Conservation (phyloP, 2,797 vertebrate genomes). For the Tokudaia muenninki region DNA sequence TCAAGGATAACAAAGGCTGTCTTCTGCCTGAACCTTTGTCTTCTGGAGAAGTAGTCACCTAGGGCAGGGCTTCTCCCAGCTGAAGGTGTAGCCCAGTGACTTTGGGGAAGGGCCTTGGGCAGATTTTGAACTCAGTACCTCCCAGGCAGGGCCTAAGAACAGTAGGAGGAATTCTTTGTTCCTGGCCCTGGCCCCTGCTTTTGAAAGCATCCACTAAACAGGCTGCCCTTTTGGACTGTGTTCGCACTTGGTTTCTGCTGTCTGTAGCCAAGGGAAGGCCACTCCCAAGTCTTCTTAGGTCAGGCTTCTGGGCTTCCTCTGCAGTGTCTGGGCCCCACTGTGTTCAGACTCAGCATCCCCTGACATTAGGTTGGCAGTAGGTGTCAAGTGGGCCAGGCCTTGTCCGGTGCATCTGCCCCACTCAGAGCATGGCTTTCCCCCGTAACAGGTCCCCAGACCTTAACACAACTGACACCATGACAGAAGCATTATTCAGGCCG, state of each 20-base stretch:
- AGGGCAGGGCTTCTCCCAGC: neutral
- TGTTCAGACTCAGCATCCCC: neutral
- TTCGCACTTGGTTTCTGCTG: neutral
- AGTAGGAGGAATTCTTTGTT: too few species aligned
- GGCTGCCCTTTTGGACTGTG: neutral
- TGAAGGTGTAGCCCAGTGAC: accelerated
- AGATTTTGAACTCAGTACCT: neutral
- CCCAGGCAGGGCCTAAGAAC: accelerated
- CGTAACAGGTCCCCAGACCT: neutral
- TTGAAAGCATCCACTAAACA: neutral
- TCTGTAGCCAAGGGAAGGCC: neutral
- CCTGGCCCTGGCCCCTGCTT: neutral
- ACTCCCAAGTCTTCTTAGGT: neutral
- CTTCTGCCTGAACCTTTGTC: neutral
- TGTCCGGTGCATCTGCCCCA: neutral
- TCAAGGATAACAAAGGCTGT: neutral
- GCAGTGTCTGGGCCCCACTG: neutral
- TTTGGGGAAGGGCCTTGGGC: accelerated
- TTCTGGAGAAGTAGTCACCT: neutral
- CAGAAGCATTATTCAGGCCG: neutral
- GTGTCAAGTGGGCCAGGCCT: neutral
- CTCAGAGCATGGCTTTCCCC: neutral
- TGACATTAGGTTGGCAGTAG: neutral
- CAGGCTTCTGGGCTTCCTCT: neutral
- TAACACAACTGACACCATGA: neutral